A percentile compares a stretch with the other conserved stretches of the same genome.
Conservation (phyloP, 1,140 invertebrate genomes). For the Leptinotarsa lineolata region DNA sequence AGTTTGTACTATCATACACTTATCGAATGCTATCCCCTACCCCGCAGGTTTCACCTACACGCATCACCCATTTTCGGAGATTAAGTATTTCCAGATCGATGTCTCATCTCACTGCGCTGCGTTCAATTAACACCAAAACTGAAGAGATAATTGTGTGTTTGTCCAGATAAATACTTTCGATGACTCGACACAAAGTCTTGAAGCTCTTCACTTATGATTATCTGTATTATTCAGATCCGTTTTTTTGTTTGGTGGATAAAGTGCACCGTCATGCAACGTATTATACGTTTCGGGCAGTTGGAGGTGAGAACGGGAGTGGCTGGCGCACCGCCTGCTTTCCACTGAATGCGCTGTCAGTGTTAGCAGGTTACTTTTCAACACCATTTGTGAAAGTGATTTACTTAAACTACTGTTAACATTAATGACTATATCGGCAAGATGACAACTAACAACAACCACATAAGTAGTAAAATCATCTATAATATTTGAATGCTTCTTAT, state of each 20-base stretch:
- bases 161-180: conserved; percentile 26
- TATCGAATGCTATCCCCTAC: no score
- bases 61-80: background rate
- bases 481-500: no score
- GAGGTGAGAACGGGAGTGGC: background rate
- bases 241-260: conserved; percentile 9
- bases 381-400: no score
- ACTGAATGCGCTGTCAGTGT: no score
- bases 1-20: no score
- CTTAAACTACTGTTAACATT: no score
- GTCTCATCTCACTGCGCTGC: background rate
- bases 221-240: conserved; percentile 21
- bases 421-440: no score
- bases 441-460: no score
- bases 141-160: conserved; percentile 21
- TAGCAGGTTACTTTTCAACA: no score
- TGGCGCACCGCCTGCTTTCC: background rate
- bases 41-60: no score
- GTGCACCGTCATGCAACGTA: conserved; percentile 17
- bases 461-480: no score
- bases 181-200: conserved; percentile 15
- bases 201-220: background rate
- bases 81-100: background rate
- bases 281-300: conserved; percentile 17
- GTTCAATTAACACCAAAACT: background rate